Evolutionary conservation across 2,113 vertebrate genomes (phyloP).

Genomic region (Syngnathus typhle): DNA sequence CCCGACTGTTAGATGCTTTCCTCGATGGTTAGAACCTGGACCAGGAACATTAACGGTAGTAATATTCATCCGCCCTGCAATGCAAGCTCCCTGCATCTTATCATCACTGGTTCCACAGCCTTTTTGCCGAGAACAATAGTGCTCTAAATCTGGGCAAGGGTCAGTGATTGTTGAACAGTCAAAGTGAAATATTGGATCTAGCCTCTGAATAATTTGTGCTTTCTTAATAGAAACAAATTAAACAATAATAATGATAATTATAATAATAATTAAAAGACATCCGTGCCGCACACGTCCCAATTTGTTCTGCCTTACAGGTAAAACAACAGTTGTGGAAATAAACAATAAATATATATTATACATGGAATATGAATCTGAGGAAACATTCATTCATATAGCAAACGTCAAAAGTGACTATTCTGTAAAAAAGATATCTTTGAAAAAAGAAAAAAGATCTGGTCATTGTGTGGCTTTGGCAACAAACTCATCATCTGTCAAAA

Average conservation of each 20-base stretch:
- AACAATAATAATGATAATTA: too few species aligned
- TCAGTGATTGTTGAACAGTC: neutral
- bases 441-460: neutral
- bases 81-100: neutral
- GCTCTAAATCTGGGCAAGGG: neutral
- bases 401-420: too few species aligned
- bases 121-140: neutral
- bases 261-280: too few species aligned
- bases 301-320: too few species aligned
- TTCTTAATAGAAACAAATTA: too few species aligned
- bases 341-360: too few species aligned
- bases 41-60: neutral
- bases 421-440: too few species aligned
- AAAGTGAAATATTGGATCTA: neutral
- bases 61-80: neutral
- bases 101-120: neutral
- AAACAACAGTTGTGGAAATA: too few species aligned
- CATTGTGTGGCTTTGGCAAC: neutral
- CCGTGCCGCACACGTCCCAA: too few species aligned
- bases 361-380: too few species aligned
- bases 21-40: conserved; percentile 17
- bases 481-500: neutral
- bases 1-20: conserved; percentile 4
- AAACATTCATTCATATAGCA: too few species aligned
- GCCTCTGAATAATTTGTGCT: neutral